Evolutionary conservation across 2,888 invertebrate genomes (phyloP).

Genomic region (Orchesella flavescens): DNA sequence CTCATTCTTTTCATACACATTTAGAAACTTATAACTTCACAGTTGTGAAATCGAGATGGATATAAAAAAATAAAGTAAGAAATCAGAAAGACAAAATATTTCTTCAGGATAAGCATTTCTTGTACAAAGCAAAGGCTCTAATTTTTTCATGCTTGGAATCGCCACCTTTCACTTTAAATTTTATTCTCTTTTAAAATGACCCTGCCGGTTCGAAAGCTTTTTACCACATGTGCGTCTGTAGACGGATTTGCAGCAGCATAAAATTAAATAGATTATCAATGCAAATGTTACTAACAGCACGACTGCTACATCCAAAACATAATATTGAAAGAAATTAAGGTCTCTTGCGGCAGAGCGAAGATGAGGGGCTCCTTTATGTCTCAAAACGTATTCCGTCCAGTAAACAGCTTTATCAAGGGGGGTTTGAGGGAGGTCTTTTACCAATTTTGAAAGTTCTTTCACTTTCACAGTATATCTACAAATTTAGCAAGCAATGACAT

Average conservation of each 20-base stretch:
- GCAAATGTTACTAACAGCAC: background rate
- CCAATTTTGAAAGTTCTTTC: constrained; percentile 23
- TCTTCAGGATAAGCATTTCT: too few relatives aligned
- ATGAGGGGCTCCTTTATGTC: constrained; percentile 71
- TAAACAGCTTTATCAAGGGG: constrained; percentile 40
- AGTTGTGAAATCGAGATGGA: too few relatives aligned
- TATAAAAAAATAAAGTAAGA: too few relatives aligned
- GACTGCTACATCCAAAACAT: constrained; percentile 36
- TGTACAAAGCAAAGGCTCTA: too few relatives aligned
- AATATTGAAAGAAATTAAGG: constrained; percentile 53
- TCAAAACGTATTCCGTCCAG: constrained; percentile 68
- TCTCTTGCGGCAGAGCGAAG: constrained; percentile 56
- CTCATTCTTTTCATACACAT: too few relatives aligned
- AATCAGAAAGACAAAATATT: too few relatives aligned
- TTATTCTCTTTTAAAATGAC: constrained; percentile 34
- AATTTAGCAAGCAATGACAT: background rate
- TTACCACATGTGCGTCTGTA: constrained; percentile 19
- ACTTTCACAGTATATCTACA: constrained; percentile 28
- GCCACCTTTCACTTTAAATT: background rate
- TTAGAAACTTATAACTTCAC: too few relatives aligned
- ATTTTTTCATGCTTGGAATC: too few relatives aligned
- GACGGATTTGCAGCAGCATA: background rate
- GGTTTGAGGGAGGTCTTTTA: constrained; percentile 32
- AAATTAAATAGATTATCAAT: background rate
- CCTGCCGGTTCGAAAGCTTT: background rate